Base-by-base conservation (phyloP, 2,113 vertebrate genomes). In the Cephalopterus ornatus region DNA sequence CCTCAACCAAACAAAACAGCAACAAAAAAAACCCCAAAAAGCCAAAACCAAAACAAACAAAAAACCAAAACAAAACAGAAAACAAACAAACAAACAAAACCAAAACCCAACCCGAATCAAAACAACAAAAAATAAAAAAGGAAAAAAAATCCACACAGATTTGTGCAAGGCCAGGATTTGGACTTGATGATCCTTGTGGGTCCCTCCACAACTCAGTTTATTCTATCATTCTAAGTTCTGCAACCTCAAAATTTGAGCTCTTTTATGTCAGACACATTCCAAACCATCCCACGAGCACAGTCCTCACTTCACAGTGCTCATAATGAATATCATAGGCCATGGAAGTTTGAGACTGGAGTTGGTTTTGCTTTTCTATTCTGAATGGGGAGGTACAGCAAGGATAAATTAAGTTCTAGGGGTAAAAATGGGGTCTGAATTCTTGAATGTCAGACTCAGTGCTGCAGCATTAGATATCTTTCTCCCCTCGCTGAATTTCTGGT, bases 221-320 rank as follows among this genome's bases (percentile, higher is more conserved):
- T 56, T 76, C 46, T 32, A 32, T 0, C 0, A 11, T 19, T 62
- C 5, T 13, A 27, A 35, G 12, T 83, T 88, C 62, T 82, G 26
- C 32, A 87, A 5, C 4, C 19, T 35, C 32, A 28, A 39, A 11
- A 37, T 24, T 42, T n/a, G 46, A 82, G 20, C 11, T 82, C 18
- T 20, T 50, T 53, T 9, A 11, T 55, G 6, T 26, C 15, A 41
- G 33, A 23, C 17, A 5, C 14, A 41, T 27, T 46, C 30, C 27
- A 49, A 61, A 32, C 33, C 62, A 56, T 8, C 35, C 47, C 49
- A 53, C 0, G 0, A 85, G 47, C 44, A 16, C 2, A 6, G 3
- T 22, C 11, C 3, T 39, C 49, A 11, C 33, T 71, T 87, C 39
- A 19, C 1, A 0, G 9, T 17, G 7, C 73, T 85, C 58, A 19